Base-by-base conservation (phyloP, 1,140 invertebrate genomes). In the Globodera rostochiensis region DNA sequence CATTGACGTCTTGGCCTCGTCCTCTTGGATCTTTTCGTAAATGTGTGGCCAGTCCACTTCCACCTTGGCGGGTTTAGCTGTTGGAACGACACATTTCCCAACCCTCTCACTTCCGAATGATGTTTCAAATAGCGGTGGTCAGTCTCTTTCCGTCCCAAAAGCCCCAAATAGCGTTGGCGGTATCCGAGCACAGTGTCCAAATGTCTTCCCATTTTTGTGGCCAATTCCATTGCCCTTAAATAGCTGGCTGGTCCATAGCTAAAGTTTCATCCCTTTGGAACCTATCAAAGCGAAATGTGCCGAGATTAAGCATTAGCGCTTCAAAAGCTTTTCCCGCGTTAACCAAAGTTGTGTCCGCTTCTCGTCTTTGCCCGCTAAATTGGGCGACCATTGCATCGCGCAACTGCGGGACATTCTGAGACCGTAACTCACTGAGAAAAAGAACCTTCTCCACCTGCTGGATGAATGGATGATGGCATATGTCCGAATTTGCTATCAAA, bases 251-350 rank as follows among this genome's bases (percentile, higher is more conserved):
- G 60, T 53, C 47, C 21, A 21, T 3, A 19, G 36, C 53, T 46
- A 3, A n/a, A 36, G 13, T n/a, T 69, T 45, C 50, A 53, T 21
- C 15, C n/a, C 57, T 60, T 53, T 36, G 36, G 36, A 91, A 94
- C 92, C 94, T 93, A 77, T 94, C 93, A 94, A 95, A 97, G 86
- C 94, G 93, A 90, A 95, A 95, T 84, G 94, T 92, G 84, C 93
- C 92, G n/a, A 96, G 91, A 88, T 95, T 94, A 0, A 94, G 91
- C 84, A 93, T 93, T 84, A 96, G 94, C 0, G 95, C 95, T 86
- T 95, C 92, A 79, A 93, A 93, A 9, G 93, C 91, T 60, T 94
- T 92, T 64, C 94, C 94, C 87, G 94, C 93, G 87, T 95, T 94
- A 21, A 96, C 88, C 6, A 96, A 90, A 79, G 95, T 93, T 1